Percentiles rank a stretch among this genome's conserved stretches.
These are phyloP conservation scores for Neolamprologus fasciatus DNA, from an alignment of 2,113 vertebrate genomes.

Conservation along the genomic window DNA sequence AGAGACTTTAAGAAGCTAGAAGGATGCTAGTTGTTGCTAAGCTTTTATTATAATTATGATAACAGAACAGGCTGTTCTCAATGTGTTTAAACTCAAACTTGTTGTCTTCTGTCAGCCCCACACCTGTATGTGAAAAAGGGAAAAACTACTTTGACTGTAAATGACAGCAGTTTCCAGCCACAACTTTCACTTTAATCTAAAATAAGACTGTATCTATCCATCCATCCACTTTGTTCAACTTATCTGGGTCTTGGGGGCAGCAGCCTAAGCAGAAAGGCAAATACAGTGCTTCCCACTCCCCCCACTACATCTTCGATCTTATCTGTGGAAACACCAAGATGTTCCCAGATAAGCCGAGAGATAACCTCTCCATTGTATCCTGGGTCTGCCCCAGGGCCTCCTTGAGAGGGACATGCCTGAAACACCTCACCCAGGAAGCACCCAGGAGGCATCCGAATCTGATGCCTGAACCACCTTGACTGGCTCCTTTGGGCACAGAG, in stretches of 20 bases:
- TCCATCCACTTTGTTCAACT: background rate
- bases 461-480: rapidly evolving
- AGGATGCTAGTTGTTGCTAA: background rate
- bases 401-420: background rate
- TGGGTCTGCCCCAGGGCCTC: background rate
- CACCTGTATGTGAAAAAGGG: background rate
- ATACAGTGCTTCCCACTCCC: background rate
- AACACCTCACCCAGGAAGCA: background rate
- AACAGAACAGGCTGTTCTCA: background rate
- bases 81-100: rapidly evolving
- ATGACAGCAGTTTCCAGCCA: background rate
- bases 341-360: background rate
- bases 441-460: background rate
- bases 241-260: background rate
- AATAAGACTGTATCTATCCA: background rate
- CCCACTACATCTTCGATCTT: background rate
- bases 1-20: background rate
- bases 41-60: background rate
- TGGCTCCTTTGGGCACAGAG: rapidly evolving
- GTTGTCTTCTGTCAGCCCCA: background rate
- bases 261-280: background rate
- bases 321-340: background rate
- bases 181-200: background rate
- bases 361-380: background rate
- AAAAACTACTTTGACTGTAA: background rate